phyloP scores from a whole-genome alignment of 2,113 vertebrate genomes.

The Hyperopisus bebe region DNA sequence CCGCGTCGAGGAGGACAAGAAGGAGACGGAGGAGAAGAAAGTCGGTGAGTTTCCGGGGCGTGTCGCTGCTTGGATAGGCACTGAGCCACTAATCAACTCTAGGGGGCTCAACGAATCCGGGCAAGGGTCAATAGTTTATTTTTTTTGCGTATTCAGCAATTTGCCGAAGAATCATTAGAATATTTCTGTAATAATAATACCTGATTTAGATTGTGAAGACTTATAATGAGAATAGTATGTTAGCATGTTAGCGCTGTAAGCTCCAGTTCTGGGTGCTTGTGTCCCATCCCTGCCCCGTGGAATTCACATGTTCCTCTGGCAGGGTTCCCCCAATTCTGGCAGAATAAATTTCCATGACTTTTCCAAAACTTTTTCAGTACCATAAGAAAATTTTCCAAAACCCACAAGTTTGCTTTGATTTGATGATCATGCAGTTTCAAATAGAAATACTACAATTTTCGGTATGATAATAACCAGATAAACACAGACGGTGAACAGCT shows the following conservation, averaged over 20 bases:
- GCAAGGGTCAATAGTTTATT: background rate
- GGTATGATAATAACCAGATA: no score
- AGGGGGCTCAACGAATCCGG: background rate
- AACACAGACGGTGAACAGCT: no score
- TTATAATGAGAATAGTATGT: background rate
- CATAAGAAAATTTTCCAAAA: no score
- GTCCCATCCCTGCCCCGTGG: background rate
- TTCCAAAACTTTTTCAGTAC: no score
- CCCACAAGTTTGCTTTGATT: no score
- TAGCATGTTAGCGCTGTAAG: background rate
- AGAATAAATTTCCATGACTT: no score
- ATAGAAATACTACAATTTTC: no score
- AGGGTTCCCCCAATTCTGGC: no score
- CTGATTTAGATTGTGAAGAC: background rate
- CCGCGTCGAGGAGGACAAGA: conserved; percentile 81
- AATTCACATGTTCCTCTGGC: background rate
- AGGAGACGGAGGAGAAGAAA: conserved; percentile 82
- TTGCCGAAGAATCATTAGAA: background rate
- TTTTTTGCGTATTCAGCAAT: background rate
- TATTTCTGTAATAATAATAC: background rate
- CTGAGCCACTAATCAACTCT: background rate
- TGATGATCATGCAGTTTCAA: no score
- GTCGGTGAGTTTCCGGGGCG: conserved; percentile 53
- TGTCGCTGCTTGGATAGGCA: background rate
- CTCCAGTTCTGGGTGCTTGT: background rate